Percentiles rank a stretch among this genome's conserved stretches.
Conservation (phyloP, 2,888 invertebrate genomes). For the Crocallis elinguaria region DNA sequence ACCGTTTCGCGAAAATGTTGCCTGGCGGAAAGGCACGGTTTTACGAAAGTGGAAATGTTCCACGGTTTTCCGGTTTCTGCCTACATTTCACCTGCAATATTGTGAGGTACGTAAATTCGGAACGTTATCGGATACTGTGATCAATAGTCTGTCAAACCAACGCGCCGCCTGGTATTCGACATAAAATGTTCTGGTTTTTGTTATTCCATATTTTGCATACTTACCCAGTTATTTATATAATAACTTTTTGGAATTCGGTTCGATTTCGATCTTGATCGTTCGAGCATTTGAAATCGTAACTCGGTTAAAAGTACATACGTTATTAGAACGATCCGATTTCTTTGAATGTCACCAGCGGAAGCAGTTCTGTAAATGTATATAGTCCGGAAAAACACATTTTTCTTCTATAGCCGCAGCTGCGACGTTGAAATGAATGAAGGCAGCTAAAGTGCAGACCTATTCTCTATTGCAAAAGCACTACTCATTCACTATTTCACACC, state of each 20-base stretch:
- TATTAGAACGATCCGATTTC: constrained; percentile 33
- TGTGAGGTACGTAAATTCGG: constrained; percentile 12
- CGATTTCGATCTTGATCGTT: too few relatives aligned
- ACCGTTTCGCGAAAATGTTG: constrained; percentile 7
- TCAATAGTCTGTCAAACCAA: constrained; percentile 12
- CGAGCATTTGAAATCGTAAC: constrained; percentile 6
- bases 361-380: constrained; percentile 35
- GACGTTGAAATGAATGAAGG: constrained; percentile 46
- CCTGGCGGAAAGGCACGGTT: constrained; percentile 1
- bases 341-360: constrained; percentile 35
- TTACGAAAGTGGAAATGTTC: constrained; percentile 7
- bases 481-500: constrained; percentile 36
- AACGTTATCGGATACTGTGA: constrained; percentile 7
- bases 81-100: constrained; percentile 17
- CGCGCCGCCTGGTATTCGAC: not conserved
- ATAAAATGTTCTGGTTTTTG: not conserved
- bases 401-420: constrained; percentile 43
- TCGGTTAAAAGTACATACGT: constrained; percentile 16
- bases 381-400: constrained; percentile 46
- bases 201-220: too few relatives aligned
- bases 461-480: constrained; percentile 41
- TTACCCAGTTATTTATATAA: too few relatives aligned
- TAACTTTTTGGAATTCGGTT: too few relatives aligned
- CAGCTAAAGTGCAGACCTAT: constrained; percentile 58
- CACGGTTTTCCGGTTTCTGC: constrained; percentile 2